A percentile compares a stretch with the other conserved stretches of the same genome.
Conservation (phyloP, 23 tunicate genomes). For the Oikopleura dioica region DNA sequence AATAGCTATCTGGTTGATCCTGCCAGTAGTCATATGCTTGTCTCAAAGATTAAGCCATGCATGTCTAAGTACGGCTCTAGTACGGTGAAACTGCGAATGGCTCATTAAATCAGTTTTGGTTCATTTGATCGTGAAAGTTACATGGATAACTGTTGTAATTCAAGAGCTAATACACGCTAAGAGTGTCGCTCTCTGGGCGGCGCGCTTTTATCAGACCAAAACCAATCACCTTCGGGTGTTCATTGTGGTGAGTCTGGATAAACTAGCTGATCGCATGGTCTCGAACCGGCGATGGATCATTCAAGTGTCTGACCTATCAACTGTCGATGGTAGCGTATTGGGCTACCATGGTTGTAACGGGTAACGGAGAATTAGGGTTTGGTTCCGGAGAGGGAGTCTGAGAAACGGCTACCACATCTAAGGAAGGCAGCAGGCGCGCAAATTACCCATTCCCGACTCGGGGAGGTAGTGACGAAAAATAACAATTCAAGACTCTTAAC, state of each 20-base stretch:
- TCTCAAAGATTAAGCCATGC: slow-evolving; percentile 25
- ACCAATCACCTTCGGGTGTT: no score
- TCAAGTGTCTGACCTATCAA: slow-evolving; percentile 30
- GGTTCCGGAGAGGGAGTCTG: slow-evolving; percentile 37
- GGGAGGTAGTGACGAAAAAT: slow-evolving; percentile 65
- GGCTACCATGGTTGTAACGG: slow-evolving; percentile 32
- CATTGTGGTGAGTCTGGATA: slow-evolving; percentile 38
- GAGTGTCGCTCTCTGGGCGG: slow-evolving; percentile 2
- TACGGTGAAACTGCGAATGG: slow-evolving; percentile 22
- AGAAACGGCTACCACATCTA: slow-evolving; percentile 58
- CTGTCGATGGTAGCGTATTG: slow-evolving; percentile 28
- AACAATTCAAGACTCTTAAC: slow-evolving; percentile 28
- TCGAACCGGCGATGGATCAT: slow-evolving; percentile 22
- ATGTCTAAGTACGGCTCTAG: slow-evolving; percentile 15
- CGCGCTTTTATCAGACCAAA: slow-evolving; percentile 17
- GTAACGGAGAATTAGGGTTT: slow-evolving; percentile 45
- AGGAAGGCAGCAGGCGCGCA: slow-evolving; percentile 73
- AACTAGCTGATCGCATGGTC: slow-evolving; percentile 36
- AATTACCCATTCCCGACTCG: slow-evolving; percentile 53
- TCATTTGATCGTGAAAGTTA: background rate
- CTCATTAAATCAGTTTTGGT: slow-evolving; percentile 18
- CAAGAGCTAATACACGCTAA: slow-evolving; percentile 18
- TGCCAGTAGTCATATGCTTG: slow-evolving; percentile 22
- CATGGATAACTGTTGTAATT: slow-evolving; percentile 18
- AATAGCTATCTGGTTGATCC: slow-evolving; percentile 20